Evolutionary conservation across 1,140 invertebrate species (phyloP).

Genomic region (Tenebrio molitor): DNA sequence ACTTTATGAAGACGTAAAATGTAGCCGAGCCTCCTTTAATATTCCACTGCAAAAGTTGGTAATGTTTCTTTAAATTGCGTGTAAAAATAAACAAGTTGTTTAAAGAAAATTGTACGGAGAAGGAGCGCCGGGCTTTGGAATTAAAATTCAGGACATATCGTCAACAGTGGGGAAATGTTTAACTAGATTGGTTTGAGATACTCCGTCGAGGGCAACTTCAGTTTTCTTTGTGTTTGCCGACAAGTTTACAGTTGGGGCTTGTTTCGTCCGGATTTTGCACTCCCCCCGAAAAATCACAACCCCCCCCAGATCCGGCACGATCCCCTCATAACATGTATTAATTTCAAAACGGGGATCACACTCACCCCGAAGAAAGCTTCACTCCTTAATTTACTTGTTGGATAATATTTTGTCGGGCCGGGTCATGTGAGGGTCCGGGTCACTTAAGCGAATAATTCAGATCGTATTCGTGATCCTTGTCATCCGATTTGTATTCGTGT

Average conservation of each 20-base stretch:
- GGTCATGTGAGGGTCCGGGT: conserved; percentile 11
- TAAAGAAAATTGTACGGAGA: conserved; percentile 29
- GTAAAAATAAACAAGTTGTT: conserved; percentile 46
- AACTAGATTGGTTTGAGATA: conserved; percentile 43
- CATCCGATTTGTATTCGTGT: conserved; percentile 19
- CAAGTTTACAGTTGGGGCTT: conserved; percentile 1
- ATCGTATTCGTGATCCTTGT: conserved; percentile 21
- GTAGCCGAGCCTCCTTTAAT: conserved; percentile 24
- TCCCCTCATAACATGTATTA: neutral
- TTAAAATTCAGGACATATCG: conserved; percentile 46
- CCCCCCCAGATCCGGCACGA: neutral
- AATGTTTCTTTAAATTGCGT: conserved; percentile 46
- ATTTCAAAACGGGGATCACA: neutral
- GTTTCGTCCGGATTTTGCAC: neutral
- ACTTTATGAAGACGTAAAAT: conserved; percentile 9
- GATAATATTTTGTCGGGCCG: neutral
- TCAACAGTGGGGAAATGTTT: conserved; percentile 31
- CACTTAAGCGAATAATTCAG: conserved; percentile 18
- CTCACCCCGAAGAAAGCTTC: too few relatives aligned
- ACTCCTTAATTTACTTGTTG: conserved; percentile 13
- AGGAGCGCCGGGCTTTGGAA: conserved; percentile 11
- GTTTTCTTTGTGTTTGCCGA: conserved; percentile 19
- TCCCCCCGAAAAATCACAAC: too few relatives aligned
- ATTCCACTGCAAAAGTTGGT: conserved; percentile 26
- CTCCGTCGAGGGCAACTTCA: conserved; percentile 18